These are phyloP conservation scores for Dione juno DNA, from an alignment of 2,888 invertebrate species.

Conservation along the genomic window DNA sequence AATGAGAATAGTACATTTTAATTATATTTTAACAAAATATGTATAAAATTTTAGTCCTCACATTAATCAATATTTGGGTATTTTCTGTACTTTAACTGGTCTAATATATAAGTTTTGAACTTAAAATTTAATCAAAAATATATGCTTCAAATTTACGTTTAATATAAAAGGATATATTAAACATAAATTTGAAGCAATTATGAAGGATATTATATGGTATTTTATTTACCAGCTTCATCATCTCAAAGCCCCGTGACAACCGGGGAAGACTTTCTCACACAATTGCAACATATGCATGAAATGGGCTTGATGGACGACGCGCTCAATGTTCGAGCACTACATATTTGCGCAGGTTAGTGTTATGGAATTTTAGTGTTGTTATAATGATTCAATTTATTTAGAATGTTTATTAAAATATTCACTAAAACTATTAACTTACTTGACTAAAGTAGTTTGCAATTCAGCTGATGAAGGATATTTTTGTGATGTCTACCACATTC, in stretches of 20 bases:
- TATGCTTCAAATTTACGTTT: no score
- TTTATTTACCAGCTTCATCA: conserved; percentile 14
- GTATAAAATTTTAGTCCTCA: no score
- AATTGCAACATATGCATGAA: conserved; percentile 92
- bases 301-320: conserved; percentile 94
- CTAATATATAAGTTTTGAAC: no score
- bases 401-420: not conserved
- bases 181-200: no score
- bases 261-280: conserved; percentile 68
- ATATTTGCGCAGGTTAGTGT: conserved; percentile 83
- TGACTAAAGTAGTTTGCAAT: not conserved
- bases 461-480: no score
- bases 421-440: not conserved
- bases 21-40: no score
- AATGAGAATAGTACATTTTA: no score
- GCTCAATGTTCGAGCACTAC: conserved; percentile 92
- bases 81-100: no score
- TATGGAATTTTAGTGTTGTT: not conserved
- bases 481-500: no score
- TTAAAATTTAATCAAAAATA: no score
- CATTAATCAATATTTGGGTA: no score
- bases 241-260: conserved; percentile 59
- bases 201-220: no score
- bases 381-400: not conserved
- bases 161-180: not conserved